Evolutionary conservation across 2,888 invertebrate genomes (phyloP), one percentile per base, ranked within the genome.

Genomic region (Alitta virens): DNA sequence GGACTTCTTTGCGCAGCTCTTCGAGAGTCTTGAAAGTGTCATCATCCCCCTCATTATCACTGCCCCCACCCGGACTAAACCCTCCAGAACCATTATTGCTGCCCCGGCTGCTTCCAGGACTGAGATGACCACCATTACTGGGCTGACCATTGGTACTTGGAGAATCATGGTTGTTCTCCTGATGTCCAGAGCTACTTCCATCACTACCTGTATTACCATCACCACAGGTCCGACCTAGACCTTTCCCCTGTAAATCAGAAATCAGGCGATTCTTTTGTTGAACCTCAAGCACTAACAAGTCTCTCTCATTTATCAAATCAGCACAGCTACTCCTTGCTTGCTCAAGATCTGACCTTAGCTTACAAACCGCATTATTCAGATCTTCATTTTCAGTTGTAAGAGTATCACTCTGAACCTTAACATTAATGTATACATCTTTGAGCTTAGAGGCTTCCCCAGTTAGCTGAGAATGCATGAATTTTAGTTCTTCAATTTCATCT

Each of bases 361-460:
- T 46, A 21, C 46, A 18, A 42, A 50, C 51, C 38, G 50, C 46
- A 1, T 33, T 52, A 26, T 16, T 25, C 24, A 62, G 21, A 40
- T 62, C 62, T 43, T 51, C 56, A 52, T 62, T 62, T 21, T 55
- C 62, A 21, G 23, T 25, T 2, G 42, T 33, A 23, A 62, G 27
- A 12, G 51, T 56, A 1, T 51, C 57, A 52, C 43, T 42, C 21
- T 57, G 49, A n/a, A 40, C 38, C 18, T 52, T 62, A 1, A 62
- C 52, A 2, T 33, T 18, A 23, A 40, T 21, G 9, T 51, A 59
- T 2, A 33, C 38, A 16, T 2, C 23, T 40, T 52, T 59, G 7
- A 59, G 38, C 38, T 51, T 59, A 23, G 33, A 2, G 14, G 49
- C 24, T 51, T 59, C 59, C 18, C 49, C 52, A 18, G 50, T 51